These are phyloP conservation scores for Pseudobourletiella spinata DNA, from an alignment of 1,140 invertebrate species.

Conservation along the genomic window DNA sequence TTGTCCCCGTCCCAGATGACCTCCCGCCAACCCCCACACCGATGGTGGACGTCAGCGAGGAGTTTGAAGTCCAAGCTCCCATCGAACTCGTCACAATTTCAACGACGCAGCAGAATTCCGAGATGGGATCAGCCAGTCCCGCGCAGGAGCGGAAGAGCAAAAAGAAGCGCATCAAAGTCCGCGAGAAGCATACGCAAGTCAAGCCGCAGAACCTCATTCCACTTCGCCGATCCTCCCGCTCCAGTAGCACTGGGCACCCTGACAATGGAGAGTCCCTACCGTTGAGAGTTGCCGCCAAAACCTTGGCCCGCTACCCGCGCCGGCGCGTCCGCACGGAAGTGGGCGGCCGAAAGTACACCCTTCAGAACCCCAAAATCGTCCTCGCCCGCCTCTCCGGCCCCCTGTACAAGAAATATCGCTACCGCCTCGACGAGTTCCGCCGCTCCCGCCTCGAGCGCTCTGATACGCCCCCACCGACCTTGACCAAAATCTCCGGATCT, in stretches of 20 bases:
- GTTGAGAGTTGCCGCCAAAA: background rate
- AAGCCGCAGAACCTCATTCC: background rate
- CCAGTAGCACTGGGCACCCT: background rate
- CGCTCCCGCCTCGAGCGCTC: background rate
- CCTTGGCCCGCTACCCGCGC: background rate
- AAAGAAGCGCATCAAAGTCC: background rate
- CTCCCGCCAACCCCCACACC: too few species aligned
- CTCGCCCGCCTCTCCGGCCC: background rate
- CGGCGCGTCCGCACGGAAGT: background rate
- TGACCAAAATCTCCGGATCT: background rate
- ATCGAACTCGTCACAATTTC: too few species aligned
- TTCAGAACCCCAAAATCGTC: background rate
- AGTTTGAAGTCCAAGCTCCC: too few species aligned
- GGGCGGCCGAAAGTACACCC: background rate
- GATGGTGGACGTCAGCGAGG: too few species aligned
- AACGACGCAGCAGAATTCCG: too few species aligned
- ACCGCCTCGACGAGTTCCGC: background rate
- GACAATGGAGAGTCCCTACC: background rate
- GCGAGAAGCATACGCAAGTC: conserved; percentile 2
- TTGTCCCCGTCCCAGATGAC: too few species aligned
- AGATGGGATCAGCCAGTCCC: too few species aligned
- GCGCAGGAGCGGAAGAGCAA: too few species aligned
- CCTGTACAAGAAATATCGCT: background rate
- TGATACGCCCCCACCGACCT: background rate
- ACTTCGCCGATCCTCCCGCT: background rate